Evolutionary conservation across 2,797 vertebrate genomes (phyloP), one percentile per base, ranked within the genome.

Genomic region (Fundulus diaphanus): DNA sequence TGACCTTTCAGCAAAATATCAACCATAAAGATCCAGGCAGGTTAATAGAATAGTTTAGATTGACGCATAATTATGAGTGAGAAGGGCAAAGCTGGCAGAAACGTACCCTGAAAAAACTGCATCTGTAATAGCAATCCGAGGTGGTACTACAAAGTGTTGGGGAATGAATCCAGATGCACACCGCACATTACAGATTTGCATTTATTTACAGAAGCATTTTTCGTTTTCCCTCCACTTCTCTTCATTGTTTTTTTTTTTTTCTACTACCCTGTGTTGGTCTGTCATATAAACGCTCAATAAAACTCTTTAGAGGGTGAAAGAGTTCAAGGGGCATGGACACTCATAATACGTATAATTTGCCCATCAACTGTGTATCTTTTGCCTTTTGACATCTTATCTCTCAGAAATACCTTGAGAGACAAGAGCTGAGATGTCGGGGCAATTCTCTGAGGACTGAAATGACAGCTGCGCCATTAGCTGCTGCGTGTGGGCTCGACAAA

Each of bases 391-490:
- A 49, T 42, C 33, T 44, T n/a, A 44, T 18, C 7, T 48, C 15
- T 54, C 29, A 56, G 42, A 84, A 73, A 59, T 1, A 6, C 22
- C 46, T 7, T 59, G 35, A 73, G 74, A 74, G 22, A 9, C 5
- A 5, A 29, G 44, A 44, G 9, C 51, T 68, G 59, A 72, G 37
- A 77, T 33, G 52, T 37, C 7, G 1, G n/a, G 11, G 15, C 75
- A 18, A 33, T 52, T 57, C 27, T 20, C 24, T 54, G 31, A 74
- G 40, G 59, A 37, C 59, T 54, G 27, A 11, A 44, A 35, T 57
- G 51, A 73, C 76, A 80, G 66, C 63, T 48, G 35, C 12, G 2
- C 61, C 20, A 65, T 65, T 65, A 61, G 46, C 71, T 44, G 65
- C 40, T 61, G 56, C 54, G 72, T 74, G 54, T 61, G 61, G 54